Percentiles rank a stretch among this genome's conserved stretches.
phyloP scores from a whole-genome alignment of 2,888 invertebrate species.

The Fragum fragum region DNA sequence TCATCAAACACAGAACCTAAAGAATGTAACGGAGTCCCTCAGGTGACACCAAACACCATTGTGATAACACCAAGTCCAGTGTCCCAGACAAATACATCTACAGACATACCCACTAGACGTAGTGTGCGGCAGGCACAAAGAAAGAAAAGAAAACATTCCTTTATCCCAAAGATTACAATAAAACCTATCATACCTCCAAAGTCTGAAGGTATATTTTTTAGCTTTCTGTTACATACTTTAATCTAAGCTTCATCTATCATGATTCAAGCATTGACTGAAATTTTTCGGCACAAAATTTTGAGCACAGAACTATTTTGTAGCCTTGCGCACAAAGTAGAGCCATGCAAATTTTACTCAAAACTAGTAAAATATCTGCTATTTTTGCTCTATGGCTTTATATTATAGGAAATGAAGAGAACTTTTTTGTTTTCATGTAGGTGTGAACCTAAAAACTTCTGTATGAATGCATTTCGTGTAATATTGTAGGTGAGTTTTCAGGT shows the following conservation, averaged over 20 bases:
- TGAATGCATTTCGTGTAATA: too few relatives aligned
- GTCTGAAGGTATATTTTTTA: slow-evolving; percentile 30
- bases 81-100: slow-evolving; percentile 7
- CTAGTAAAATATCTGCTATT: too few relatives aligned
- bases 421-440: too few relatives aligned
- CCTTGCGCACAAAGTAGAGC: not conserved
- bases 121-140: slow-evolving; percentile 78
- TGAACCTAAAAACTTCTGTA: too few relatives aligned
- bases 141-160: slow-evolving; percentile 70
- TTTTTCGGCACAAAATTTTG: too few relatives aligned
- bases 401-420: too few relatives aligned
- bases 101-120: slow-evolving; percentile 61
- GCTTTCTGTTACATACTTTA: not conserved
- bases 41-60: slow-evolving; percentile 6
- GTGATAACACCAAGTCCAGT: not conserved
- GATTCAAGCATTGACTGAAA: too few relatives aligned
- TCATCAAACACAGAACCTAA: not conserved
- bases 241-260: not conserved
- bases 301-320: too few relatives aligned
- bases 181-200: slow-evolving; percentile 89
- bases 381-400: too few relatives aligned
- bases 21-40: slow-evolving; percentile 29
- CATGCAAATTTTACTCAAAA: not conserved
- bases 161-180: slow-evolving; percentile 92
- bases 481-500: too few relatives aligned